Evolutionary conservation across 2,888 invertebrate species (phyloP).

Genomic region (Eueremaeus valkanovi): DNA sequence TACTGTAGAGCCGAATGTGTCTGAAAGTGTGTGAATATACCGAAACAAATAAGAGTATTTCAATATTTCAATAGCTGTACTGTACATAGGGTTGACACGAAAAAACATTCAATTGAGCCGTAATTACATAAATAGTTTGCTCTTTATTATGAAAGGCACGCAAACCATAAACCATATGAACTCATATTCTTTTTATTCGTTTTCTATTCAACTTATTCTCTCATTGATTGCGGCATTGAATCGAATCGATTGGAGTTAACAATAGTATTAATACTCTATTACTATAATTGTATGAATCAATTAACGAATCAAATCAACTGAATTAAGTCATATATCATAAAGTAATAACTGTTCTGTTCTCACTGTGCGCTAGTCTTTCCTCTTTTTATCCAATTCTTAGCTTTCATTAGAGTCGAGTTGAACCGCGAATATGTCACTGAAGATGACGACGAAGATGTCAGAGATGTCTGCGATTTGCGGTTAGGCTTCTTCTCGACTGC

Average conservation of each 20-base stretch:
- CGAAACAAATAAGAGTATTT: no score
- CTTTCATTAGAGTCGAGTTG: constrained; percentile 11
- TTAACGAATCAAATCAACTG: not conserved
- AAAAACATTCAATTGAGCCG: constrained; percentile 3
- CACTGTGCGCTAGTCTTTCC: constrained; percentile 10
- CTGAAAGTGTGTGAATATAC: no score
- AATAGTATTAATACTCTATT: not conserved
- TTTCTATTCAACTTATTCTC: no score
- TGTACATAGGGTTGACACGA: not conserved
- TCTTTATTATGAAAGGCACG: constrained; percentile 17
- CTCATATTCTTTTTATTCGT: no score
- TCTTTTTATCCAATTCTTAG: constrained; percentile 23
- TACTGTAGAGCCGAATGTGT: no score
- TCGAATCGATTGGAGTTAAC: not conserved
- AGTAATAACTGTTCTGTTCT: not conserved
- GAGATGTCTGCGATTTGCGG: not conserved
- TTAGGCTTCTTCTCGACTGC: not conserved
- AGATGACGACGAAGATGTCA: not conserved
- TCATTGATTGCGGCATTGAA: not conserved
- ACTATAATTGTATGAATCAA: not conserved
- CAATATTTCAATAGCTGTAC: no score
- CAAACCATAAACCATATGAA: constrained; percentile 28
- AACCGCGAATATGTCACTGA: constrained; percentile 2
- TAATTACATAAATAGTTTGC: not conserved
- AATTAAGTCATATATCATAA: not conserved